These are phyloP conservation scores for Clarias pachynema DNA, from an alignment of 2,797 vertebrate genomes.

Conservation along the genomic window DNA sequence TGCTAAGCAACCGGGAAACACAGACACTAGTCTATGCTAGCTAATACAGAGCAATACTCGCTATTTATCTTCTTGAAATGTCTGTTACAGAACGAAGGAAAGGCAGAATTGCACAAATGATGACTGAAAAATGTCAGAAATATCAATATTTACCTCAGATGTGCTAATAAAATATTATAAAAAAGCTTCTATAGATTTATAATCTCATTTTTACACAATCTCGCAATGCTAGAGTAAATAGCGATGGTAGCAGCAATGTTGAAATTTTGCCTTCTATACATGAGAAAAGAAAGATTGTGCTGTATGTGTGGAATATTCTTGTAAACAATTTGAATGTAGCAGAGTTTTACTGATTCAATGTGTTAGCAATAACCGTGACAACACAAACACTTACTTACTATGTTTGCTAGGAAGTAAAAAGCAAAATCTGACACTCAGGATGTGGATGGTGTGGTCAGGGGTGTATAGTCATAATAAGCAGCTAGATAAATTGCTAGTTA, in stretches of 20 bases:
- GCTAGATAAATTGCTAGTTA: too few species aligned
- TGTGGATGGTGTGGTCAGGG: background rate
- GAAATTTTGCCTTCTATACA: background rate
- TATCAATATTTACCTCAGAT: slow-evolving; percentile 12
- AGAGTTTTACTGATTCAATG: background rate
- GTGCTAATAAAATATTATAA: too few species aligned
- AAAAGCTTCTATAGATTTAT: background rate
- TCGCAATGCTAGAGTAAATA: background rate
- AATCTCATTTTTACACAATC: background rate
- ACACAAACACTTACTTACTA: too few species aligned
- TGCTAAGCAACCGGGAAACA: background rate
- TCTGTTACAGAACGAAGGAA: background rate
- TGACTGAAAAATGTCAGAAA: background rate
- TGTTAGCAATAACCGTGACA: background rate
- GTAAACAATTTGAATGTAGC: background rate
- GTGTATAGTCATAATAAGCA: background rate
- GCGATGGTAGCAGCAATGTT: background rate
- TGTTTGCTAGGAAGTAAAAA: background rate
- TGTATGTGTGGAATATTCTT: background rate
- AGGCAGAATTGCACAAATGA: background rate
- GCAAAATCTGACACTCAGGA: background rate
- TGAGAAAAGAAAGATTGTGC: background rate
- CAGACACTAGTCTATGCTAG: background rate
- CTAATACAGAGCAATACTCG: background rate
- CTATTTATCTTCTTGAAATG: too few species aligned